phyloP scores from a whole-genome alignment of 2,888 invertebrate genomes.

The Callimorpha dominula region DNA sequence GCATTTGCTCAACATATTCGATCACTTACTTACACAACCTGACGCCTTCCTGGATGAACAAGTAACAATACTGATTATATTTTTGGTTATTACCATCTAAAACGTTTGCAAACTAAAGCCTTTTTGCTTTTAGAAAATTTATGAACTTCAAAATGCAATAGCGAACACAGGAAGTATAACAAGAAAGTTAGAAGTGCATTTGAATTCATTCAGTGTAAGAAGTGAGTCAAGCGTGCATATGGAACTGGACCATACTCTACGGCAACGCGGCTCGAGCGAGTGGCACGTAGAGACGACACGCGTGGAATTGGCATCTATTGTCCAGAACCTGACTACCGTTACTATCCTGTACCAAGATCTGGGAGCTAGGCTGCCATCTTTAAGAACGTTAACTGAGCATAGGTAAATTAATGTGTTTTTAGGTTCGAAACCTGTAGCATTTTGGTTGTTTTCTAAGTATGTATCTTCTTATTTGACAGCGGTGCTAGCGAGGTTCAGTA shows the following conservation, averaged over 20 bases:
- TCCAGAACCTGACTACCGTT: conserved; percentile 70
- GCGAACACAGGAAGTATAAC: conserved; percentile 73
- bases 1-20: conserved; percentile 87
- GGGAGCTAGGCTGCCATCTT: conserved; percentile 87
- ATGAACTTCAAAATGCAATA: conserved; percentile 78
- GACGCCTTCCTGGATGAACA: conserved; percentile 91
- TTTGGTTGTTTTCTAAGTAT: not conserved
- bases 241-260: conserved; percentile 58
- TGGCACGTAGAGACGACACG: conserved; percentile 75
- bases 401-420: conserved; percentile 79
- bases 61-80: conserved; percentile 72
- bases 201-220: conserved; percentile 71
- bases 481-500: conserved; percentile 90
- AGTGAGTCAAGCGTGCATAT: conserved; percentile 74
- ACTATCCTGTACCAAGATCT: conserved; percentile 89
- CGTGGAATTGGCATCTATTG: conserved; percentile 68
- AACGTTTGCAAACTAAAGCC: not conserved
- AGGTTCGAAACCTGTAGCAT: not conserved
- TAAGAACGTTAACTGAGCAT: conserved; percentile 87
- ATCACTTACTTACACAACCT: conserved; percentile 77
- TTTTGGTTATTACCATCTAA: not conserved
- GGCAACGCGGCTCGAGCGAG: conserved; percentile 57
- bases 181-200: conserved; percentile 62
- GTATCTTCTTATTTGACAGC: conserved; percentile 64
- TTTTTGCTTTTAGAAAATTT: conserved; percentile 78